These are phyloP conservation scores for Yponomeuta plumbellus DNA, from an alignment of 2,888 invertebrate genomes.

Conservation along the genomic window DNA sequence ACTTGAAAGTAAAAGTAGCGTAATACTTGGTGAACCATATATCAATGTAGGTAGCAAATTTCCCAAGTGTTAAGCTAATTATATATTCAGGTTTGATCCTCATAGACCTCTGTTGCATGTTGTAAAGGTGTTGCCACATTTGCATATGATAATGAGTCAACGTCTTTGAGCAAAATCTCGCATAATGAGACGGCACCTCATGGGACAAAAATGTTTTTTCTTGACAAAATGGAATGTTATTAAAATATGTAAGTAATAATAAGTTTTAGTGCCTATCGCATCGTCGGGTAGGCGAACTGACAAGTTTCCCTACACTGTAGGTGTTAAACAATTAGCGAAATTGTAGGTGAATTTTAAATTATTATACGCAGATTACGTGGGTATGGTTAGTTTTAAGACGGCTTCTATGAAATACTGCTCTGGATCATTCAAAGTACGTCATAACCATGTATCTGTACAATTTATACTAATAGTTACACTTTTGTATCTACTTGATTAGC, in stretches of 20 bases:
- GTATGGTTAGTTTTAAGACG: background rate
- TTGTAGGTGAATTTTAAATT: slow-evolving; percentile 12
- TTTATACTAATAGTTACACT: background rate
- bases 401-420: background rate
- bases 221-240: slow-evolving; percentile 15
- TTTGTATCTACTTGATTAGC: background rate
- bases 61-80: background rate
- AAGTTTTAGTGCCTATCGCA: slow-evolving; percentile 19
- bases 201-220: slow-evolving; percentile 18
- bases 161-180: no score
- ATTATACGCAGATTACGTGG: background rate
- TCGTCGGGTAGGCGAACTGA: slow-evolving; percentile 18
- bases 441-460: background rate
- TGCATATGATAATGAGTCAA: no score
- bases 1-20: background rate
- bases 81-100: slow-evolving; percentile 9
- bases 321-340: slow-evolving; percentile 10
- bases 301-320: slow-evolving; percentile 10
- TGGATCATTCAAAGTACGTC: background rate
- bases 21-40: background rate
- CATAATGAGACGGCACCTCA: background rate
- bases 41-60: background rate
- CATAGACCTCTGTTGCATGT: background rate
- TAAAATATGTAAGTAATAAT: slow-evolving; percentile 16
- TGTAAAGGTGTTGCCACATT: background rate